Conservation (phyloP, 1,140 invertebrate species). For the Adelges cooleyi region DNA sequence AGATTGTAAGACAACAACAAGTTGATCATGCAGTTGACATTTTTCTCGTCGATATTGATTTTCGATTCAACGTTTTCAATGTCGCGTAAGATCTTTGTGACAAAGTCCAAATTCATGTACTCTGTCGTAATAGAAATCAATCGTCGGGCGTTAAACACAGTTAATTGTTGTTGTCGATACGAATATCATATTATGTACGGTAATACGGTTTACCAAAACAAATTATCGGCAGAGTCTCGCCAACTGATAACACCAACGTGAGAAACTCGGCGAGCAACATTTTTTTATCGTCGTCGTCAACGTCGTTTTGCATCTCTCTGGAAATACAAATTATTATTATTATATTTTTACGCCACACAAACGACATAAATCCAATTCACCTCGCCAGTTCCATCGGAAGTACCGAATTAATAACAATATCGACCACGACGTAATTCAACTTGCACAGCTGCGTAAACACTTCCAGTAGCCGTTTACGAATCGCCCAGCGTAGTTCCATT, state of each 20-base stretch:
- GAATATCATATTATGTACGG: too few species aligned
- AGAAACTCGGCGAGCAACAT: conserved; percentile 16
- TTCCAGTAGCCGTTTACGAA: conserved; percentile 65
- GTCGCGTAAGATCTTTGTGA: neutral
- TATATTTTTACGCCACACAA: too few species aligned
- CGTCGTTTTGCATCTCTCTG: conserved; percentile 13
- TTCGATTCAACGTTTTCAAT: neutral
- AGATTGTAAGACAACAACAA: conserved; percentile 19
- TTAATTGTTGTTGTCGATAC: too few species aligned
- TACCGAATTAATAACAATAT: conserved; percentile 70
- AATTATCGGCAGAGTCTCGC: conserved; percentile 7
- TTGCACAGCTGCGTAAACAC: conserved; percentile 80
- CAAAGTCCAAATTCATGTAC: conserved; percentile 23
- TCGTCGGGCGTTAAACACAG: too few species aligned
- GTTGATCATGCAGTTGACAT: conserved; percentile 9
- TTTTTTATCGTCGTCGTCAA: neutral
- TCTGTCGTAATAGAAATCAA: neutral
- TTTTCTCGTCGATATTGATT: conserved; percentile 1
- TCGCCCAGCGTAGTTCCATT: conserved; percentile 77
- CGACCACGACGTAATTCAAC: conserved; percentile 63
- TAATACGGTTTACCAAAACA: conserved; percentile 21
- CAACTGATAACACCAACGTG: conserved; percentile 9
- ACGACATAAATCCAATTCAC: conserved; percentile 36
- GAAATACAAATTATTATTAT: neutral
- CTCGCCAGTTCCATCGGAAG: conserved; percentile 76